Conservation (phyloP, 2,113 vertebrate species). For the Laticauda laticaudata region DNA sequence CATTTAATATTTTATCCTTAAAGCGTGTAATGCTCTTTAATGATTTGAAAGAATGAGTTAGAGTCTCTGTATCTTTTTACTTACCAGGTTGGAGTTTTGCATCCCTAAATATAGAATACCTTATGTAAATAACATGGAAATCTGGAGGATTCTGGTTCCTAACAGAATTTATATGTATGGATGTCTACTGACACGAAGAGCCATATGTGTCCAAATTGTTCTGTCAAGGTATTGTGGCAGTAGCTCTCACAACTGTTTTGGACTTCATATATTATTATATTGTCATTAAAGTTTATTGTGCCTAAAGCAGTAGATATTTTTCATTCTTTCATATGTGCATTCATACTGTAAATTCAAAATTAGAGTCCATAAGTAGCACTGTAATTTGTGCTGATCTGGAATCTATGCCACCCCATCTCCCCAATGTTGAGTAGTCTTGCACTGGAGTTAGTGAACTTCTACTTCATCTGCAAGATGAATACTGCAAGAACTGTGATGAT, state of each 20-base stretch:
- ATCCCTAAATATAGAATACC: neutral
- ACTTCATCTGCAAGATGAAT: neutral
- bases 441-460: neutral
- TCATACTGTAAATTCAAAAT: neutral
- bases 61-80: neutral
- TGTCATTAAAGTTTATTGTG: neutral
- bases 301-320: neutral
- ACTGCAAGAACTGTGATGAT: neutral
- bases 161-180: neutral
- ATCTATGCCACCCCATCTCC: neutral
- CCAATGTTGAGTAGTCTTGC: neutral
- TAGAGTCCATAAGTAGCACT: neutral
- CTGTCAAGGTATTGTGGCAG: neutral
- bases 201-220: neutral
- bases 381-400: neutral
- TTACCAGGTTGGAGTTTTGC: neutral
- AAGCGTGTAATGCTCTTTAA: neutral
- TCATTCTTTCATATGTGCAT: neutral
- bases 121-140: too few relatives aligned
- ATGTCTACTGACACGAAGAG: neutral
- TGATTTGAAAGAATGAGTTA: neutral
- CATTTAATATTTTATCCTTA: neutral
- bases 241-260: neutral
- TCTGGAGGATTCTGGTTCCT: neutral
- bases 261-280: neutral